Evolutionary conservation across 2,888 invertebrate species (phyloP), one percentile per base, ranked within the genome.

Genomic region (Folsomia candida): DNA sequence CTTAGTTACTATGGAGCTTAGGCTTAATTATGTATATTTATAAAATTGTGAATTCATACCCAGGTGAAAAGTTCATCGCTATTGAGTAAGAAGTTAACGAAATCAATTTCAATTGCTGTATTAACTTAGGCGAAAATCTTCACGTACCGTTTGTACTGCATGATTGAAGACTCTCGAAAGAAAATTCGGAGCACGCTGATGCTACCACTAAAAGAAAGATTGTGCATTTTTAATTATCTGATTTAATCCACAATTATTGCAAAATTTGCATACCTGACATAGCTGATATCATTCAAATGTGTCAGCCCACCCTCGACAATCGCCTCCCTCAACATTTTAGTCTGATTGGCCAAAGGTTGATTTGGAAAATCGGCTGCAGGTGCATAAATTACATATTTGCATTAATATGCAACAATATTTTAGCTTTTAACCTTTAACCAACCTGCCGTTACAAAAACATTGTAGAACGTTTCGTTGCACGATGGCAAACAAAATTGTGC

Each of bases 311-410:
- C 72, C 18, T 78, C 76, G 1, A 61, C 54, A 62, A 79, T 78
- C 0, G 78, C 76, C 65, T 79, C 79, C 24, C 79, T 27, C 3
- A 79, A 64, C 72, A 78, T 79, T 67, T 77, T 77, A 3, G 79
- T 79, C 60, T 75, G 75, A 62, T 79, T 79, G 9, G 79, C 77
- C 27, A 73, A 71, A 0, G 67, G 73, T 54, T 79, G 79, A 63
- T 78, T 79, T 0, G 79, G 79, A 67, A 78, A 79, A 11, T 67
- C 68, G 0, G 77, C 77, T 47, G 75, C 67, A 4, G 78, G 75
- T n/a, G 76, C 69, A n/a, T 37, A 62, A 2, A 62, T 14, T 47
- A 14, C 47, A 14, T n/a, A n/a, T n/a, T n/a, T 47, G 47, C 14
- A 47, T 47, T 11, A 47, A 47, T 47, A 47, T 47, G 47, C 47